Percentiles rank a stretch among this genome's conserved stretches.
Conservation (phyloP, 2,797 vertebrate species). For the Myiotriccus ornatus region DNA sequence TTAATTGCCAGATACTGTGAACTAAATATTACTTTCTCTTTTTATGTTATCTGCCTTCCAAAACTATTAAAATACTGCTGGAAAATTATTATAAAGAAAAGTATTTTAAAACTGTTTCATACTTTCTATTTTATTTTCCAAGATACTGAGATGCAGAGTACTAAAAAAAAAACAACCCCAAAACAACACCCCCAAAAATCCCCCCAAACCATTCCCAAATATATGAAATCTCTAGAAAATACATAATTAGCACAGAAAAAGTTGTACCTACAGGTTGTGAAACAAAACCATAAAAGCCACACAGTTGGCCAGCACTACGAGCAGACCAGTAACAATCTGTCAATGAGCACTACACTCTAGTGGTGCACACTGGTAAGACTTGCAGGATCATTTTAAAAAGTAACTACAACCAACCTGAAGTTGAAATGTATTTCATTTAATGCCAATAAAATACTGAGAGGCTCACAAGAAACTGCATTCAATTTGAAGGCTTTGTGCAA, state of each 20-base stretch:
- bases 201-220: neutral
- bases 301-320: neutral
- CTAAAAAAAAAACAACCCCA: neutral
- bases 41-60: fast-evolving
- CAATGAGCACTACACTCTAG: constrained; percentile 49
- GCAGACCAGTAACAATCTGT: neutral
- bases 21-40: neutral
- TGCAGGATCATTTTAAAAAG: neutral
- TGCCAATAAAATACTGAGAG: neutral
- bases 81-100: neutral
- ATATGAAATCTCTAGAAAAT: neutral
- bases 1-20: neutral
- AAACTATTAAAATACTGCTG: neutral
- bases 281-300: neutral
- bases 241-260: neutral
- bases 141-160: neutral
- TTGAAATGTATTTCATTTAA: neutral
- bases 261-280: neutral
- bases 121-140: neutral
- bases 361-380: neutral
- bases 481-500: neutral
- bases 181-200: too few relatives aligned
- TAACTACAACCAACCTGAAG: neutral
- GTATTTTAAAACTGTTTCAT: neutral
- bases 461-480: neutral